These are phyloP conservation scores for Apostichopus leukothele DNA, from an alignment of 53 echinoderm and acorn worm genomes.

Conservation along the genomic window DNA sequence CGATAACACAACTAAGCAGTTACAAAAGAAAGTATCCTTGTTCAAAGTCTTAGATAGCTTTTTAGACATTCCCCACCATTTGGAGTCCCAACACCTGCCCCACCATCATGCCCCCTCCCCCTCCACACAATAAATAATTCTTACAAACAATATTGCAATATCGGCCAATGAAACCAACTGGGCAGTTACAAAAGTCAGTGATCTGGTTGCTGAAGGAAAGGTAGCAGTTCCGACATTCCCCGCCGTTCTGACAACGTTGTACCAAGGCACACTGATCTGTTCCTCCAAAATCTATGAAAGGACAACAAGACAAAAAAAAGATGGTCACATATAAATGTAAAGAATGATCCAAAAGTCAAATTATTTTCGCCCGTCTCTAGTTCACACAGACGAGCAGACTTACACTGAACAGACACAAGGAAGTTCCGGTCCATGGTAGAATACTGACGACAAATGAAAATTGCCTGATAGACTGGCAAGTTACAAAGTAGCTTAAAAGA, in stretches of 20 bases:
- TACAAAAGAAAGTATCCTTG: too few relatives aligned
- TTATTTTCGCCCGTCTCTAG: not conserved
- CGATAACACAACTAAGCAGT: too few relatives aligned
- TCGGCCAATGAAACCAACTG: conserved; percentile 60
- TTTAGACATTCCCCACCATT: too few relatives aligned
- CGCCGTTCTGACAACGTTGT: conserved; percentile 56
- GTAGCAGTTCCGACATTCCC: conserved; percentile 55
- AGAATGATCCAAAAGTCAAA: too few relatives aligned
- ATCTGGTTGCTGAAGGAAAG: conserved; percentile 45
- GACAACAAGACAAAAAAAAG: not conserved
- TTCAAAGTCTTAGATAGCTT: not conserved
- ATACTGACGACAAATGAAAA: too few relatives aligned
- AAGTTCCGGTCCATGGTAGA: too few relatives aligned
- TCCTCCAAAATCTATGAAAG: conserved; percentile 17
- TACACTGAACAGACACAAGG: not conserved
- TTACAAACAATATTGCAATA: conserved; percentile 70
- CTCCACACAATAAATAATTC: not conserved
- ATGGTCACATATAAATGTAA: not conserved
- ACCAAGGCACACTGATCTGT: conserved; percentile 44
- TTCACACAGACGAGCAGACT: not conserved
- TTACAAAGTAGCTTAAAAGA: too few relatives aligned
- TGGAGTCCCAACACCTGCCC: too few relatives aligned
- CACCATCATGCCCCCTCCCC: too few relatives aligned
- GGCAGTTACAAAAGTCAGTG: conserved; percentile 63
- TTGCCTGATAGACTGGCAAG: too few relatives aligned